Percentiles rank a stretch among this genome's conserved stretches.
phyloP scores from a whole-genome alignment of 2,888 invertebrate species.

The Morpho helenor region DNA sequence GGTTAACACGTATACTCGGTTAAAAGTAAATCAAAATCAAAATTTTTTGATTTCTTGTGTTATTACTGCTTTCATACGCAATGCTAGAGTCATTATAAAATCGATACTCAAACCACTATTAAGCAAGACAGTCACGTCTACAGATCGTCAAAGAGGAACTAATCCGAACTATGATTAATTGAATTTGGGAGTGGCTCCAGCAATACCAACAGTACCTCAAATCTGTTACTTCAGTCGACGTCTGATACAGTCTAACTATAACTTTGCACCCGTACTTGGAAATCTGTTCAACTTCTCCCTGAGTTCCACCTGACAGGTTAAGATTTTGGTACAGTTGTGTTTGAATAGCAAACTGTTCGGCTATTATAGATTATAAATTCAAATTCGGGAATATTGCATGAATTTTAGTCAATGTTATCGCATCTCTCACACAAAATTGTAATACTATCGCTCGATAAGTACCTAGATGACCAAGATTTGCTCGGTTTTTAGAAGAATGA shows the following conservation, averaged over 20 bases:
- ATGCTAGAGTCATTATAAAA: constrained; percentile 9
- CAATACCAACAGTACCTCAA: constrained; percentile 46
- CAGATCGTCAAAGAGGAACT: constrained; percentile 68
- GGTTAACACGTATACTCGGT: too few relatives aligned
- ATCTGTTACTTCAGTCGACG: constrained; percentile 61
- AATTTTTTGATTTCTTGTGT: too few relatives aligned
- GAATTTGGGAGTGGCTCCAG: constrained; percentile 63
- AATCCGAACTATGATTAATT: constrained; percentile 75
- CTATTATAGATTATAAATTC: constrained; percentile 20
- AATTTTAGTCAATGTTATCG: background rate
- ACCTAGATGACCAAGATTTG: too few relatives aligned
- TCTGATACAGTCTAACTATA: constrained; percentile 39
- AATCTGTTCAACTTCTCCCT: constrained; percentile 45
- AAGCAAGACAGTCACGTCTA: constrained; percentile 56
- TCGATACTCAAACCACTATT: constrained; percentile 40
- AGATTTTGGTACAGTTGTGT: constrained; percentile 33
- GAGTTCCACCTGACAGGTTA: constrained; percentile 47
- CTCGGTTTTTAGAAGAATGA: too few relatives aligned
- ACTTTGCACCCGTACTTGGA: constrained; percentile 30
- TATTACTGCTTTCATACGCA: too few relatives aligned
- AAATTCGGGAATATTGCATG: constrained; percentile 6
- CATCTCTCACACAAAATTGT: too few relatives aligned
- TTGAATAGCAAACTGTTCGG: constrained; percentile 23
- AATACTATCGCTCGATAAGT: too few relatives aligned
- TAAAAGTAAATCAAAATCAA: too few relatives aligned